Base-by-base conservation (phyloP, 2,888 invertebrate species). In the Hirtodrosophila alboralis region DNA sequence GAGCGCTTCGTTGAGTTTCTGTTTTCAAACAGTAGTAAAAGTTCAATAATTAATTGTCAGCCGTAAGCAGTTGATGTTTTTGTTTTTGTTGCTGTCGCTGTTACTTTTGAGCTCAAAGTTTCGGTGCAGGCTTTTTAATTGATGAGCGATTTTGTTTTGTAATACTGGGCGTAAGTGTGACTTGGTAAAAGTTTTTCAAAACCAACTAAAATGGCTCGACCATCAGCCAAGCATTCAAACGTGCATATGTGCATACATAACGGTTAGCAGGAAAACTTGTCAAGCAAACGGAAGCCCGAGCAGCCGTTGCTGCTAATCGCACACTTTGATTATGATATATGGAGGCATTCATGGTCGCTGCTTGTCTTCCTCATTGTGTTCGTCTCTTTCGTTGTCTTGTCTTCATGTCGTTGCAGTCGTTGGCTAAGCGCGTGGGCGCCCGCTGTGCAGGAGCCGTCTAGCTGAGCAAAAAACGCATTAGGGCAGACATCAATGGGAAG, bases 31-130 rank as follows among this genome's bases (percentile, higher is more conserved):
- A 65, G 81, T 80, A 77, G 84, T 84, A 84, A 80, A 84, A 86
- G 81, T 86, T 77, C 61, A 84, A 80, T 80, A 86, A 80, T 70
- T 84, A 86, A 80, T 83, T 86, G 57, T 65, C 63, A 63, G 48
- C 75, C 66, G n/a, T 64, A 52, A 57, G 61, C 67, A 63, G 76
- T 52, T 57, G 56, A 37, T 73, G 70, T 57, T 62, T n/a, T 69
- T 70, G 47, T 57, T 48, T 8, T 38, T 27, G 38, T 37, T 26
- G 45, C 18, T 49, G 12, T 12, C 7, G 30, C 34, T 51, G 16
- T 37, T 16, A 12, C 33, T 52, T 36, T 61, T 48, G 9, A 33
- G 54, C 48, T 53, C 44, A 37, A 36, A 49, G 44, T 61, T 65
- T 58, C 37, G 41, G 47, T 40, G 5, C 12, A 12, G 38, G 31